Evolutionary conservation across 1,140 invertebrate genomes (phyloP), one percentile per base, ranked within the genome.

Genomic region (Nasonia vitripennis): DNA sequence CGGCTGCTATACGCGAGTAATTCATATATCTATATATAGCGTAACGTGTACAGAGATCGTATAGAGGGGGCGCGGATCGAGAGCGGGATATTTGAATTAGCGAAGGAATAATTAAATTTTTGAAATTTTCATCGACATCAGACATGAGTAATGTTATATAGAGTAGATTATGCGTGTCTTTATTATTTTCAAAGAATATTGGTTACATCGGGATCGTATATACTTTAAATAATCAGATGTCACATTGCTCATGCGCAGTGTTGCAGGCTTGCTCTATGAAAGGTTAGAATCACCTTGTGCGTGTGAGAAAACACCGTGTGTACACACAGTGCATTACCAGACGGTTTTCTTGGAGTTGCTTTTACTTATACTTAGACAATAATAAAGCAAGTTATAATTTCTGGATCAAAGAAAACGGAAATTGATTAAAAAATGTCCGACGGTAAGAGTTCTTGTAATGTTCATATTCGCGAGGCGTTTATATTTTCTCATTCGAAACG

Each of bases 381-480:
- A n/a, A 62, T n/a, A 62, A 51, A 51, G 1, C 3, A 51, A 14
- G 48, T 51, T 51, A 17, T 1, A 51, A 48, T 48, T 48, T 51
- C 27, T 27, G 27, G 27, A 45, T 45, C 41, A 45, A 45, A 45
- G 6, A 45, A 45, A 45, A 7, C 41, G 9, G 6, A 55, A 55
- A 2, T 55, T 55, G 20, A n/a, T 77, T 37, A 48, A 67, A 71
- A 20, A 20, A 85, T 85, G 84, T 85, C 84, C 11, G 84, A 85
- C 62, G 84, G 84, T 85, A 77, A 85, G 71, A 45, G 14, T 31
- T n/a, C 27, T 78, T 78, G 67, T 23, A 23, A 5, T 45, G 6
- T 45, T 45, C 41, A 45, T 45, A 7, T 9, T 45, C 11, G 14
- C n/a, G 27, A 11, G 11, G 11, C 17, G 17, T 45, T 17, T 45